phyloP scores from a whole-genome alignment of 2,113 vertebrate genomes.

The Oncorhynchus masou region DNA sequence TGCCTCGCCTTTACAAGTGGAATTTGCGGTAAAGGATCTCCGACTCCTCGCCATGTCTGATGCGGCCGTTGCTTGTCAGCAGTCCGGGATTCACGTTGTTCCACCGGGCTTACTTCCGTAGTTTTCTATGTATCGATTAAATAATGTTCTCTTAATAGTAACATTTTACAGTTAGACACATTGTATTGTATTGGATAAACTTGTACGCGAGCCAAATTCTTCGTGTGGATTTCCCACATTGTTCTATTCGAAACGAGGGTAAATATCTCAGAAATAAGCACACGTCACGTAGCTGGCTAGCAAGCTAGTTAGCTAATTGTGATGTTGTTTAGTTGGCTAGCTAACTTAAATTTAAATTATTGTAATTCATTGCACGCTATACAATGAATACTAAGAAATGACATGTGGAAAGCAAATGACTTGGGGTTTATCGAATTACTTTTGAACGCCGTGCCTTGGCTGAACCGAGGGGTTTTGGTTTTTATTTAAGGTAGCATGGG shows the following conservation, averaged over 20 bases:
- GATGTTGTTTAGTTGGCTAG: constrained; percentile 44
- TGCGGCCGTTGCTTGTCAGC: constrained; percentile 43
- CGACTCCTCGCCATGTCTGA: constrained; percentile 23
- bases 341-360: constrained; percentile 29
- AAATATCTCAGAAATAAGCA: constrained; percentile 46
- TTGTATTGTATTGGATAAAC: neutral
- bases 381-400: neutral
- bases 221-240: constrained; percentile 10
- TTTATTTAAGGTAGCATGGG: constrained; percentile 83
- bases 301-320: constrained; percentile 4
- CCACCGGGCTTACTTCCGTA: constrained; percentile 71
- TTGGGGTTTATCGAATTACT: constrained; percentile 67
- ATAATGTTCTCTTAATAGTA: neutral
- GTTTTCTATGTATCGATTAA: constrained; percentile 19
- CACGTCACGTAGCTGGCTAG: constrained; percentile 64
- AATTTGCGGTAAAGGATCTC: constrained; percentile 44
- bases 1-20: neutral
- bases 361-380: constrained; percentile 1
- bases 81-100: constrained; percentile 43
- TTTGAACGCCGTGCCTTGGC: constrained; percentile 82
- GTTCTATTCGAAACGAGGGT: constrained; percentile 19
- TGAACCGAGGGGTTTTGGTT: constrained; percentile 76
- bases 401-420: constrained; percentile 49
- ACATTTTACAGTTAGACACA: constrained; percentile 20
- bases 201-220: neutral